Percentiles rank a stretch among this genome's conserved stretches.
These are phyloP conservation scores for Anoplius nigerrimus DNA, from an alignment of 2,888 invertebrate genomes.

Conservation along the genomic window DNA sequence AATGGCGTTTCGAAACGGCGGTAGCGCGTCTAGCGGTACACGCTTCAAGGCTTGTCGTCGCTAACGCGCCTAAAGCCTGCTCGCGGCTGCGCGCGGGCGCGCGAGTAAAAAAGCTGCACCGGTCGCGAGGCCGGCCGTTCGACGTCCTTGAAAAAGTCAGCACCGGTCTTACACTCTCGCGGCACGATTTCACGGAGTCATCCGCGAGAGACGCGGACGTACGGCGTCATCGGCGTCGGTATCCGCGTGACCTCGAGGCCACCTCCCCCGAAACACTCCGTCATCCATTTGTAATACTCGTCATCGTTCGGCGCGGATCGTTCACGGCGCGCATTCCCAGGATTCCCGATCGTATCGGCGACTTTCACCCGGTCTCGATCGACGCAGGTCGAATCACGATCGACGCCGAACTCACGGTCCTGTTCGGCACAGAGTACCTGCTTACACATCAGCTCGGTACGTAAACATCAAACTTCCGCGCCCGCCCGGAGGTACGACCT, in stretches of 20 bases:
- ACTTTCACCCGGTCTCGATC: conserved; percentile 38
- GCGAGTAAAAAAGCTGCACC: no score
- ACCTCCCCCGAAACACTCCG: neutral
- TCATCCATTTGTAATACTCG: conserved; percentile 9
- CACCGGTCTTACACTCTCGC: no score
- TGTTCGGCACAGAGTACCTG: conserved; percentile 28
- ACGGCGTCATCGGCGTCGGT: no score
- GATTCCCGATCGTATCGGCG: conserved; percentile 39
- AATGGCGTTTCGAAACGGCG: conserved; percentile 37
- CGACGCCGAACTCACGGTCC: conserved; percentile 21
- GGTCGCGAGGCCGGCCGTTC: no score
- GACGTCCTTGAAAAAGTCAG: no score
- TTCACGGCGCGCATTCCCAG: conserved; percentile 24
- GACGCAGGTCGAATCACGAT: conserved; percentile 10
- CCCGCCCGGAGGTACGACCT: conserved; percentile 28
- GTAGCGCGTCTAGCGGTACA: conserved; percentile 43
- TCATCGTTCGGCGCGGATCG: conserved; percentile 20
- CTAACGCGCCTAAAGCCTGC: neutral
- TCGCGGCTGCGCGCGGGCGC: neutral
- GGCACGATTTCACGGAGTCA: no score
- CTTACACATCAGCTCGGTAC: conserved; percentile 27
- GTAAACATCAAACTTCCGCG: conserved; percentile 44
- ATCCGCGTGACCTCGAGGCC: no score
- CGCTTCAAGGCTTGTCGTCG: no score
- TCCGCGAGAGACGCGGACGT: no score